phyloP scores from a whole-genome alignment of 2,797 vertebrate species.

The Paguma larvata region DNA sequence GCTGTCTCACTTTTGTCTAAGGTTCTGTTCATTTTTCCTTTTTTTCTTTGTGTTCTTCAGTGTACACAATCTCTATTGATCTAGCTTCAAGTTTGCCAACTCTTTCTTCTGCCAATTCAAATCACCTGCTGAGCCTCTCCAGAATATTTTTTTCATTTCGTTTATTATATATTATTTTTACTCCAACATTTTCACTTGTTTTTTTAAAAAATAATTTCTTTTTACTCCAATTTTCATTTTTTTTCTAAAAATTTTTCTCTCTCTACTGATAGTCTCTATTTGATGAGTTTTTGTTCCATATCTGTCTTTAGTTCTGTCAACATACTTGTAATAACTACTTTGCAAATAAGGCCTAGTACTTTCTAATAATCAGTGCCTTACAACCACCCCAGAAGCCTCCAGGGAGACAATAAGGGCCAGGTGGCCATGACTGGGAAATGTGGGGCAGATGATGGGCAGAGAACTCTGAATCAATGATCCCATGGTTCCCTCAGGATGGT shows the following conservation, averaged over 20 bases:
- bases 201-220: neutral
- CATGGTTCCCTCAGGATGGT: neutral
- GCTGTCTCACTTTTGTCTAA: neutral
- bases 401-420: neutral
- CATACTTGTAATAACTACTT: neutral
- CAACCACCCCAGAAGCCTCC: neutral
- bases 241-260: neutral
- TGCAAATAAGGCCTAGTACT: neutral
- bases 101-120: neutral
- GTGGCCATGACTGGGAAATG: neutral
- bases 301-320: neutral
- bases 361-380: neutral
- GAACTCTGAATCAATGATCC: neutral
- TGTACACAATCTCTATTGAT: neutral
- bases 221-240: no score
- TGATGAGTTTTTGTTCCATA: neutral
- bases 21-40: neutral
- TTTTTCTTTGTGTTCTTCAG: neutral
- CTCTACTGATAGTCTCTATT: neutral
- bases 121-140: neutral
- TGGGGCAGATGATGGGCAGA: fast-evolving
- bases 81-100: neutral
- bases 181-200: neutral
- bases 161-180: neutral
- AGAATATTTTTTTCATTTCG: neutral